A percentile compares a stretch with the other conserved stretches of the same genome.
Conservation (phyloP, 1,140 invertebrate genomes). For the Drosophila setifemur region DNA sequence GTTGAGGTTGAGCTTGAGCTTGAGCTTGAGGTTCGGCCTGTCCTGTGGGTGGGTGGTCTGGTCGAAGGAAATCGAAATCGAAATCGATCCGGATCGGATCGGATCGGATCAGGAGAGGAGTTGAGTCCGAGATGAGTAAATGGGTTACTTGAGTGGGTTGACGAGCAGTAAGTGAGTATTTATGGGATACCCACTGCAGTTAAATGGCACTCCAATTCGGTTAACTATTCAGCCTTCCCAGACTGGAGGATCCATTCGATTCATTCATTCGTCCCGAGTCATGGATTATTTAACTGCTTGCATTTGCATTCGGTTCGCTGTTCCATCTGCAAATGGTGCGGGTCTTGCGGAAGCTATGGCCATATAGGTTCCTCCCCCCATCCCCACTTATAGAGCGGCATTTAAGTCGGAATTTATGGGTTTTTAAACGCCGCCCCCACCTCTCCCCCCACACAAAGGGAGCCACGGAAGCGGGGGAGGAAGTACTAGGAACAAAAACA, state of each 20-base stretch:
- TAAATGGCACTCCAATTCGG: constrained; percentile 7
- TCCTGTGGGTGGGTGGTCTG: no score
- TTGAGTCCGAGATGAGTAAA: no score
- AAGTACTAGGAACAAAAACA: no score
- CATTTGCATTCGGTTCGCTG: constrained; percentile 53
- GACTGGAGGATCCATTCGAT: constrained; percentile 3
- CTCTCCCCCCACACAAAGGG: no score
- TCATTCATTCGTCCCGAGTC: constrained; percentile 6
- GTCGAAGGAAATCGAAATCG: not conserved
- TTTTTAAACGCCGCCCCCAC: constrained; percentile 46
- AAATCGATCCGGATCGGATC: not conserved
- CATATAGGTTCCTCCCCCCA: constrained; percentile 4
- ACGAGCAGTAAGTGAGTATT: no score
- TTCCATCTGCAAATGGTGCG: constrained; percentile 30
- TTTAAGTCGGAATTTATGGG: constrained; percentile 58
- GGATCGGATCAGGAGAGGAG: no score
- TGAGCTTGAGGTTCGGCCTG: no score
- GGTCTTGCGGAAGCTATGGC: constrained; percentile 50
- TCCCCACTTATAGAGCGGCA: constrained; percentile 12
- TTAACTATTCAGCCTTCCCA: constrained; percentile 10
- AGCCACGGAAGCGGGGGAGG: no score
- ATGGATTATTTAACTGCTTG: constrained; percentile 32
- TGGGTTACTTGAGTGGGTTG: no score
- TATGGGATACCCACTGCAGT: not conserved
- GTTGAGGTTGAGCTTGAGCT: constrained; percentile 9